Base-by-base conservation (phyloP, 2,797 vertebrate species). In the Coluber constrictor region DNA sequence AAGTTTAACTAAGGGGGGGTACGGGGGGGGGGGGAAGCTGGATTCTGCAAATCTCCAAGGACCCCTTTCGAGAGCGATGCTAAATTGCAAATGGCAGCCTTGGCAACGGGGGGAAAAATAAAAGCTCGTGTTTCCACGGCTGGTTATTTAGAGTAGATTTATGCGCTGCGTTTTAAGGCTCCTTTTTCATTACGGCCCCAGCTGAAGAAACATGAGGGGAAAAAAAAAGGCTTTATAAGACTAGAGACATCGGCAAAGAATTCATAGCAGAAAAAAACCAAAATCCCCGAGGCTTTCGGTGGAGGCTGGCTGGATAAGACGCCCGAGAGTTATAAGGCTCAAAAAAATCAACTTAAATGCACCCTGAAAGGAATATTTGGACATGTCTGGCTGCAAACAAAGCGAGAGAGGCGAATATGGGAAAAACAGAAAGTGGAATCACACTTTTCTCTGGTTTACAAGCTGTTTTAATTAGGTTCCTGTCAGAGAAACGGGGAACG, bases 381-480 rank as follows among this genome's bases (percentile, higher is more conserved):
- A 90, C 54, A 43, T 1, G 25, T 90, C n/a, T 57, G 59, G 5
- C 43, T 90, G 55, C 61, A 70, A 66, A 86, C 51, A 66, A 43
- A 47, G 32, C 2, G 51, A 89, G 51, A 56, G 74, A n/a, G 47
- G 27, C 32, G 16, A 13, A 25, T 90, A 20, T 25, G 16, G 79
- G 13, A 15, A 23, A 10, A 86, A 29, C 11, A 32, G 29, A 63
- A 61, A 37, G n/a, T 1, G 37, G 74, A 86, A 86, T 37, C 66
- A 29, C 32, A 32, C 20, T 74, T 57, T 29, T 88, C 27, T 61
- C 12, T 54, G 87, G 10, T n/a, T 88, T 61, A 61, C 43, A 92
- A 56, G 23, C 57, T 47, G 13, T 92, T 95, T 90, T 92, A 95
- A 66, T 12, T 90, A 94, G 4, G 8, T 86, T 70, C 83, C 86